These are phyloP conservation scores for Apocrypta bakeri DNA, from an alignment of 1,140 invertebrate genomes.

Conservation along the genomic window DNA sequence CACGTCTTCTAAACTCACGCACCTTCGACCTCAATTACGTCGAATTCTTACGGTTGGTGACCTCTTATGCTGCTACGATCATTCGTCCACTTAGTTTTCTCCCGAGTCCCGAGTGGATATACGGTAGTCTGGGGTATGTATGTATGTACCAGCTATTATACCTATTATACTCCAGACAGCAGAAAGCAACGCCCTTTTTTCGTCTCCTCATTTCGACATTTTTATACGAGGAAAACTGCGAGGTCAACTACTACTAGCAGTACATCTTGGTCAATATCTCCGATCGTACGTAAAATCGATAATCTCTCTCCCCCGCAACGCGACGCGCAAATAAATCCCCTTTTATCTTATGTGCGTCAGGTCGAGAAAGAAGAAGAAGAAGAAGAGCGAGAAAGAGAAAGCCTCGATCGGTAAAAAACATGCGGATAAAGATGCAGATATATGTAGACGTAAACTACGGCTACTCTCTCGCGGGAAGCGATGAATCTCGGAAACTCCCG, in stretches of 20 bases:
- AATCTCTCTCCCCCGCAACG: neutral
- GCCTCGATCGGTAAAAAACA: neutral
- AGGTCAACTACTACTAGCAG: too few relatives aligned
- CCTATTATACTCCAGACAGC: neutral
- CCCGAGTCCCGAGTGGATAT: neutral
- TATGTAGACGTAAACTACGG: neutral
- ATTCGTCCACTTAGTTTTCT: slow-evolving; percentile 14
- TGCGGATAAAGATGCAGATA: too few relatives aligned
- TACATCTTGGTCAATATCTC: too few relatives aligned
- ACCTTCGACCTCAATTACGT: slow-evolving; percentile 43
- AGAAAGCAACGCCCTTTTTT: neutral
- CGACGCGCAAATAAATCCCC: neutral
- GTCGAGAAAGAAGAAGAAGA: too few relatives aligned
- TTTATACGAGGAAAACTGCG: too few relatives aligned
- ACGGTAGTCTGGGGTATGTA: too few relatives aligned
- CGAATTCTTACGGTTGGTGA: slow-evolving; percentile 27
- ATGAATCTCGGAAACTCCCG: slow-evolving; percentile 13
- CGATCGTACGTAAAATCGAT: neutral
- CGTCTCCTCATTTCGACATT: neutral
- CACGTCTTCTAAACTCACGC: slow-evolving; percentile 21
- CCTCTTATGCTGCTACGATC: neutral
- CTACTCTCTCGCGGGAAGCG: neutral
- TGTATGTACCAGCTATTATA: too few relatives aligned
- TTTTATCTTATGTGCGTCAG: neutral
- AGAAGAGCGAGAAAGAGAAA: neutral